These are phyloP conservation scores for Mimumesa dahlbomi DNA, from an alignment of 2,888 invertebrate genomes.

Conservation along the genomic window DNA sequence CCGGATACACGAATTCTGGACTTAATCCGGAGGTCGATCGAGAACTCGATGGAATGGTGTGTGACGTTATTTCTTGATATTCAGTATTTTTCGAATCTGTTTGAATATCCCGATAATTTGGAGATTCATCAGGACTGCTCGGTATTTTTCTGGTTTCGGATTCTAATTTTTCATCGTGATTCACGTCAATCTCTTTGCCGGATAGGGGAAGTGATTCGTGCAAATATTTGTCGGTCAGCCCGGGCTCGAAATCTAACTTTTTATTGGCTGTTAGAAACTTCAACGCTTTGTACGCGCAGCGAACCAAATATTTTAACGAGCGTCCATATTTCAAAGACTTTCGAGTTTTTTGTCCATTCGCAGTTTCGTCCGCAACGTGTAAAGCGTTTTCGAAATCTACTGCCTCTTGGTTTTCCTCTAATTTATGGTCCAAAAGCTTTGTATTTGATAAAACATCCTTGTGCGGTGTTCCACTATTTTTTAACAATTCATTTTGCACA, in stretches of 20 bases:
- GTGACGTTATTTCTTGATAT: too few relatives aligned
- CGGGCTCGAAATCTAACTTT: constrained; percentile 37
- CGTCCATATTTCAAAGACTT: constrained; percentile 5
- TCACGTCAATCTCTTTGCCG: too few relatives aligned
- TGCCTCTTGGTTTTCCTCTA: background rate
- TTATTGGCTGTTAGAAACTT: constrained; percentile 51
- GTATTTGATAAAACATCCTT: background rate
- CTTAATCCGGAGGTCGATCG: constrained; percentile 60
- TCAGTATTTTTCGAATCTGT: too few relatives aligned
- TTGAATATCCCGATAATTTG: too few relatives aligned
- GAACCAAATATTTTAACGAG: constrained; percentile 42
- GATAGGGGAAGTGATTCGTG: constrained; percentile 2
- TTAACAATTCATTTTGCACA: background rate
- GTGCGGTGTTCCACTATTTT: background rate
- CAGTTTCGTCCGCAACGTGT: background rate
- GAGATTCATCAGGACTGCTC: too few relatives aligned
- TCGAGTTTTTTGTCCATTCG: background rate
- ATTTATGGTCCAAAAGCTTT: background rate
- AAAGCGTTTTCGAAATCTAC: background rate
- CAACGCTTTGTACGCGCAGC: constrained; percentile 61
- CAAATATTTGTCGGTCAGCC: constrained; percentile 2
- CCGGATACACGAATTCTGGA: constrained; percentile 34
- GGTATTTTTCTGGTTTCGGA: constrained; percentile 7
- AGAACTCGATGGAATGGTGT: constrained; percentile 58
- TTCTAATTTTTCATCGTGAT: background rate